Percentiles rank a stretch among this genome's conserved stretches.
Conservation (phyloP, 2,113 vertebrate genomes). For the Ictalurus punctatus region DNA sequence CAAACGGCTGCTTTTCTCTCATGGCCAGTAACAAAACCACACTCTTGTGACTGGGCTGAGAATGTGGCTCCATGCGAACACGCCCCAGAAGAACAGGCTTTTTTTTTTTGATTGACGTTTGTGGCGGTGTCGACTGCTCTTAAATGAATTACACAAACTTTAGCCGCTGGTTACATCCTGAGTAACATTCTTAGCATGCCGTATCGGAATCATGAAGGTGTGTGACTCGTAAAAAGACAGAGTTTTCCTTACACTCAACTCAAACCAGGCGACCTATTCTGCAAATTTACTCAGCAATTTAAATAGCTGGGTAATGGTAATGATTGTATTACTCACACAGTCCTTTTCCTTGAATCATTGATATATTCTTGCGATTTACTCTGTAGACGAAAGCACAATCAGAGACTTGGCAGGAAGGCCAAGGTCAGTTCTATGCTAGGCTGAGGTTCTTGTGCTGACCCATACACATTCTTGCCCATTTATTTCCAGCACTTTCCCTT, state of each 20-base stretch:
- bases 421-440: neutral
- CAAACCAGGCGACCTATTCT: neutral
- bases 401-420: neutral
- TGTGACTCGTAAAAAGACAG: neutral
- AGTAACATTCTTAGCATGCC: neutral
- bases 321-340: neutral
- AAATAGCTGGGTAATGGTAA: neutral
- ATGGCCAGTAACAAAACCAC: neutral
- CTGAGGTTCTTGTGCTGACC: slow-evolving; percentile 13
- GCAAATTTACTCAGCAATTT: neutral
- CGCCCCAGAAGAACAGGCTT: slow-evolving; percentile 8
- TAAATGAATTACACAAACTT: neutral
- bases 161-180: neutral
- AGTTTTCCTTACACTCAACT: neutral
- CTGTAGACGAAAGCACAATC: neutral
- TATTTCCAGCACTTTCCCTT: slow-evolving; percentile 23
- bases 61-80: neutral
- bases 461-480: slow-evolving; percentile 18
- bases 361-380: neutral
- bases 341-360: neutral
- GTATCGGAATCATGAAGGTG: neutral
- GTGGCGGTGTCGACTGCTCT: neutral
- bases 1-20: neutral
- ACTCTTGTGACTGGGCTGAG: neutral
- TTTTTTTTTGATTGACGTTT: slow-evolving; percentile 18